Percentiles rank a stretch among this genome's conserved stretches.
These are phyloP conservation scores for Physocephala rufipes DNA, from an alignment of 2,888 invertebrate genomes.

Conservation along the genomic window DNA sequence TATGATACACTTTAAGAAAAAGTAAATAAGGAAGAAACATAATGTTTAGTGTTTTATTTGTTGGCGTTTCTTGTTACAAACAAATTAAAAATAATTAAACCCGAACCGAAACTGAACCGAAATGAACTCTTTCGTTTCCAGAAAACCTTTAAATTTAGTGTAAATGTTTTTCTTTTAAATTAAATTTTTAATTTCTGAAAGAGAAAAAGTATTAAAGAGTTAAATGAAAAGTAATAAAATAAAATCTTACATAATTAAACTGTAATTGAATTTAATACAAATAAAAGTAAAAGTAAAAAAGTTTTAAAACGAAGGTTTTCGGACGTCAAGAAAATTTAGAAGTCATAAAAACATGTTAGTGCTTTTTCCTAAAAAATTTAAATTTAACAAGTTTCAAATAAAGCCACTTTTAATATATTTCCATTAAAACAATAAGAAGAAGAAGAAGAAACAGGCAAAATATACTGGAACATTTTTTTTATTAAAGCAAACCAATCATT, in stretches of 20 bases:
- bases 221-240: not conserved
- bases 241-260: too few species aligned
- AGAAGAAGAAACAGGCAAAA: constrained; percentile 23
- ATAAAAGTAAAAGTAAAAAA: not conserved
- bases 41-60: not conserved
- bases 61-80: not conserved
- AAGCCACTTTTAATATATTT: too few species aligned
- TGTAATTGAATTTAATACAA: not conserved
- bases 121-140: not conserved
- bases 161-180: not conserved
- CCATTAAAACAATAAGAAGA: not conserved
- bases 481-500: constrained; percentile 1
- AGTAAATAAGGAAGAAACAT: constrained; percentile 18
- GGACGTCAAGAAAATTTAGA: not conserved
- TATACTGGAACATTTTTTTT: not conserved
- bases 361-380: too few species aligned
- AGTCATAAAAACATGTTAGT: not conserved
- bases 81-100: constrained; percentile 1
- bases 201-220: not conserved
- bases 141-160: not conserved
- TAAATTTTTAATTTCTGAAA: too few species aligned
- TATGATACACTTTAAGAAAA: constrained; percentile 20
- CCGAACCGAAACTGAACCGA: not conserved
- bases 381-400: too few species aligned
- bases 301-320: not conserved